Conservation (phyloP, 2,797 vertebrate genomes). For the Silurus lanzhouensis region DNA sequence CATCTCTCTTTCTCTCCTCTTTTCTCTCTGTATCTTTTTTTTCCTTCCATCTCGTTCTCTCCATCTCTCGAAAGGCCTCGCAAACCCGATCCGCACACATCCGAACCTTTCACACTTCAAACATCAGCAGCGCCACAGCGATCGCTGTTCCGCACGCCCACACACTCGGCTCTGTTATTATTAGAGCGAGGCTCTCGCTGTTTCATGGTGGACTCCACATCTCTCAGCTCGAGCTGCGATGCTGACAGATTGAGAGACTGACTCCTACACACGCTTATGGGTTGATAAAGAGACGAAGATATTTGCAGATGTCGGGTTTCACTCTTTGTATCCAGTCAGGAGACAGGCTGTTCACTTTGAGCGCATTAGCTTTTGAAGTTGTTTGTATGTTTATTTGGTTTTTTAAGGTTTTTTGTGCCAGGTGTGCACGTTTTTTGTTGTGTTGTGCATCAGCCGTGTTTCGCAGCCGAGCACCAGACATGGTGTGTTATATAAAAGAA, state of each 20-base stretch:
- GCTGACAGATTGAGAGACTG: slow-evolving; percentile 47
- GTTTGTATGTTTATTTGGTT: slow-evolving; percentile 5
- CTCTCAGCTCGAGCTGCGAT: slow-evolving; percentile 41
- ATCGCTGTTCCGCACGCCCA: slow-evolving; percentile 52
- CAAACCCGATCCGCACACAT: slow-evolving; percentile 31
- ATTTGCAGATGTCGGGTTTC: slow-evolving; percentile 30
- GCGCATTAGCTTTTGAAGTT: slow-evolving; percentile 20
- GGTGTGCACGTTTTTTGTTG: slow-evolving; percentile 17
- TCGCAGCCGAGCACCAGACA: slow-evolving; percentile 70
- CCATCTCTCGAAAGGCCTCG: slow-evolving; percentile 55
- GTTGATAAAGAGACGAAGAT: slow-evolving; percentile 35
- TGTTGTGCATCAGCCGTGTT: slow-evolving; percentile 63
- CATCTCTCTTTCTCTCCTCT: background rate
- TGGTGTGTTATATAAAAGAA: slow-evolving; percentile 75
- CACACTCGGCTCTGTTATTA: slow-evolving; percentile 54
- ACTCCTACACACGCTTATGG: slow-evolving; percentile 57
- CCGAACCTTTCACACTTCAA: slow-evolving; percentile 48
- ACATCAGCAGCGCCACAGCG: slow-evolving; percentile 42
- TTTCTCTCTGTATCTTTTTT: slow-evolving; percentile 13
- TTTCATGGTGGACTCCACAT: slow-evolving; percentile 55
- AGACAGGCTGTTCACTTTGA: slow-evolving; percentile 22
- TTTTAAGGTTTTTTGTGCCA: background rate
- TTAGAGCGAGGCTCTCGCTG: slow-evolving; percentile 52
- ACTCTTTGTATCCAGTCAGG: slow-evolving; percentile 35
- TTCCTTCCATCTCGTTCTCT: slow-evolving; percentile 52